These are phyloP conservation scores for Acanthoscelides obtectus DNA, from an alignment of 2,888 invertebrate species.

Conservation along the genomic window DNA sequence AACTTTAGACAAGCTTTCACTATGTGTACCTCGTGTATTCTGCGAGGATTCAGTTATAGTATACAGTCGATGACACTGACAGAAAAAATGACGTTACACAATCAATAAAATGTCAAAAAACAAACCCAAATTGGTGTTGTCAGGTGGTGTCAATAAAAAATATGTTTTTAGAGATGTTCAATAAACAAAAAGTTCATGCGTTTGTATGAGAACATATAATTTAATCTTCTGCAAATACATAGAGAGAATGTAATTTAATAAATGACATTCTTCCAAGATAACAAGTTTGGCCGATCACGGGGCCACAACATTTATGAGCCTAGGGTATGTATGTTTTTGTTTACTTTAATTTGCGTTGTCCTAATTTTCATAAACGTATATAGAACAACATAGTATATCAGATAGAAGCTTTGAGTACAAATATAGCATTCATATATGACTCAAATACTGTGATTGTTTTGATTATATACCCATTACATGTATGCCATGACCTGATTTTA, in stretches of 20 bases:
- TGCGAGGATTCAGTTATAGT: too few relatives aligned
- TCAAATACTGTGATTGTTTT: neutral
- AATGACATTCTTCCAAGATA: neutral
- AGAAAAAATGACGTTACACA: neutral
- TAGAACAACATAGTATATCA: neutral
- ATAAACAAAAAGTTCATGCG: too few relatives aligned
- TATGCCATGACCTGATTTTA: too few relatives aligned
- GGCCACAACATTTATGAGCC: constrained; percentile 3
- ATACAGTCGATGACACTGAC: too few relatives aligned
- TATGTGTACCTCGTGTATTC: too few relatives aligned
- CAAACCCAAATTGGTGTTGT: neutral
- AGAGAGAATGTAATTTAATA: neutral
- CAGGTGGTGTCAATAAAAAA: too few relatives aligned
- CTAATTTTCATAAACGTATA: neutral
- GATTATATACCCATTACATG: too few relatives aligned
- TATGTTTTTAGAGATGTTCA: too few relatives aligned
- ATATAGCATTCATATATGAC: neutral
- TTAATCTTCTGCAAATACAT: neutral
- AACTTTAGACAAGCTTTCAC: too few relatives aligned
- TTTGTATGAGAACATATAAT: too few relatives aligned
- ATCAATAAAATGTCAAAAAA: neutral
- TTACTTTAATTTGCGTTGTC: too few relatives aligned
- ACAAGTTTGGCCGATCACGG: constrained; percentile 7
- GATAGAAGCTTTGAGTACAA: neutral
- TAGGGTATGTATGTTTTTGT: neutral